Percentiles rank a stretch among this genome's conserved stretches.
Conservation (phyloP, 2,888 invertebrate species). For the Fragum fragum region DNA sequence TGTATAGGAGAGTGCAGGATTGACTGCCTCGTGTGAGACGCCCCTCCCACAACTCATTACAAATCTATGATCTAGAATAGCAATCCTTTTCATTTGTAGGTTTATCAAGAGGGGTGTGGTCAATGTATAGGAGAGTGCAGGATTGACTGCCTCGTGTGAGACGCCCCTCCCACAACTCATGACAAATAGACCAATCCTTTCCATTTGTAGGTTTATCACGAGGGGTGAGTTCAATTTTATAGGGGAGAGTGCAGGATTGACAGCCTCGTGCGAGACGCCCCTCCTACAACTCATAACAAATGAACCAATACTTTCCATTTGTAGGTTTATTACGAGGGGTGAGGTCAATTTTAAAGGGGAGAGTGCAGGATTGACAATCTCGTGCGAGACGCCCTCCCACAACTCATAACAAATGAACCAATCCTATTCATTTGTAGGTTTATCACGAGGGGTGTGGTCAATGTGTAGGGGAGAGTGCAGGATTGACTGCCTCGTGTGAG, state of each 20-base stretch:
- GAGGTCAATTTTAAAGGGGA: slow-evolving; percentile 56
- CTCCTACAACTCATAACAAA: background rate
- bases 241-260: too few species aligned
- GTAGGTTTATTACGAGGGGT: slow-evolving; percentile 56
- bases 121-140: slow-evolving; percentile 51
- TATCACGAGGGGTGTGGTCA: slow-evolving; percentile 60
- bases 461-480: slow-evolving; percentile 45
- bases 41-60: background rate
- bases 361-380: slow-evolving; percentile 45
- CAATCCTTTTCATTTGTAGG: too few species aligned
- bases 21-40: slow-evolving; percentile 52
- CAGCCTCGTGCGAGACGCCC: too few species aligned
- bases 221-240: too few species aligned
- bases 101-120: slow-evolving; percentile 56
- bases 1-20: slow-evolving; percentile 46
- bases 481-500: slow-evolving; percentile 61
- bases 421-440: slow-evolving; percentile 25
- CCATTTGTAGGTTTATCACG: too few species aligned
- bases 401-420: too few species aligned
- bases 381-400: slow-evolving; percentile 53
- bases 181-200: slow-evolving; percentile 30
- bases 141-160: slow-evolving; percentile 61
- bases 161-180: slow-evolving; percentile 37
- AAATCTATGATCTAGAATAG: slow-evolving; percentile 54
- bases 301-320: background rate